Base-by-base conservation (phyloP, 2,888 invertebrate species). In the Orthosia incerta region DNA sequence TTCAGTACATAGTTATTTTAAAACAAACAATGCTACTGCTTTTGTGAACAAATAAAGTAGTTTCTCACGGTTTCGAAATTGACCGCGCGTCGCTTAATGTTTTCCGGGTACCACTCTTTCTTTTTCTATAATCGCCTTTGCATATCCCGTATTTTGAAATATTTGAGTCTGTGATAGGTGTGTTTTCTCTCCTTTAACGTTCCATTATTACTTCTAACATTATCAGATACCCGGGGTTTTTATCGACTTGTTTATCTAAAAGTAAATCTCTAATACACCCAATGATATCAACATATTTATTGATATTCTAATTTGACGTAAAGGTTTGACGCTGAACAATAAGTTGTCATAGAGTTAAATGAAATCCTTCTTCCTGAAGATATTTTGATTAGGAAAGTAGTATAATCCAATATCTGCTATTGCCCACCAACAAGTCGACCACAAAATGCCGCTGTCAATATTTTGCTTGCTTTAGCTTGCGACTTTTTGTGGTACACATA, bases 11-110 rank as follows among this genome's bases (percentile, higher is more conserved):
- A 51, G 18, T 60, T 4, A 18, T 48, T 26, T 61, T 56, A 11
- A 59, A 51, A 39, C 18, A 13, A 61, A 57, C 56, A 74, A 63
- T 77, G 48, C 18, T n/a, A 55, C n/a, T 48, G 31, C 53, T 53
- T 72, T 71, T 60, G 20, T 64, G n/a, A 63, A 50, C 20, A 63
- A 53, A 68, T 62, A 51, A 62, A 68, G 50, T 62, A 77, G 53
- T 55, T 82, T 83, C 85, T 53, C 76, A 80, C 66, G 73, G 59
- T 75, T 75, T 75, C 68, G 48, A 76, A 78, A 59, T 45, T 68
- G 13, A 66, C 39, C 50, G 48, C 48, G n/a, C 9, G 57, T 13
- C 70, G 16, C 23, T 31, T 48, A 61, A 61, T 60, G 53, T 59
- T 56, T n/a, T 70, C 70, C 60, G 55, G 26, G 20, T 63, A 63